These are phyloP conservation scores for Tricholauxania praeusta DNA, from an alignment of 2,888 invertebrate genomes.

Conservation along the genomic window DNA sequence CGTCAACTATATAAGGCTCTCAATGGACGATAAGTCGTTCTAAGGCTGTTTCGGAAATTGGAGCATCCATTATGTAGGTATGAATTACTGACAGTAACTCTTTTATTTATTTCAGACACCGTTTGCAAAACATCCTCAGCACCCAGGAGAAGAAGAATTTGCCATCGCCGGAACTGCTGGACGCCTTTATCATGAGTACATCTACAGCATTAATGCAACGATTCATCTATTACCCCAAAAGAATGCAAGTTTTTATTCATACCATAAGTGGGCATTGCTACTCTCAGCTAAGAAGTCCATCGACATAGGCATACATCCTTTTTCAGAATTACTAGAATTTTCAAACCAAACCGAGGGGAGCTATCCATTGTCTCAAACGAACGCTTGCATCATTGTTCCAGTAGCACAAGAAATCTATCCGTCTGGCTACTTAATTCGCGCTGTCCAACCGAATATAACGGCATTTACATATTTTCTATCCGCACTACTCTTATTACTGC, in stretches of 20 bases:
- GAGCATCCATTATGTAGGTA: neutral
- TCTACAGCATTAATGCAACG: conserved; percentile 32
- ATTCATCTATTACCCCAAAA: neutral
- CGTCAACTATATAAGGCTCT: no score
- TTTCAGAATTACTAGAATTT: no score
- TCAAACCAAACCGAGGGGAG: no score
- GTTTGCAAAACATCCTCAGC: neutral
- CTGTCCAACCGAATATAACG: conserved; percentile 35
- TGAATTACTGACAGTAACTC: neutral
- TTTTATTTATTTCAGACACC: neutral
- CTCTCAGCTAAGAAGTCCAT: conserved; percentile 32
- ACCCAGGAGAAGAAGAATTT: neutral
- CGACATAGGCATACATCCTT: conserved; percentile 35
- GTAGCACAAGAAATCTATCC: conserved; percentile 45
- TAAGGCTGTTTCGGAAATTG: neutral
- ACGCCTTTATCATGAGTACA: conserved; percentile 30
- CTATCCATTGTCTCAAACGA: no score
- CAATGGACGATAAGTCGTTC: no score
- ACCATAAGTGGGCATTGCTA: conserved; percentile 34
- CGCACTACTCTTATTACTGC: conserved; percentile 40
- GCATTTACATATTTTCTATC: conserved; percentile 36
- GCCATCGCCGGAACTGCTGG: conserved; percentile 34
- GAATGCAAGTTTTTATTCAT: conserved; percentile 25
- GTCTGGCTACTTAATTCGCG: conserved; percentile 41
- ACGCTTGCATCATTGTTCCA: conserved; percentile 40